Evolutionary conservation across 2,888 invertebrate species (phyloP).

Genomic region (Phaedon cochleariae): DNA sequence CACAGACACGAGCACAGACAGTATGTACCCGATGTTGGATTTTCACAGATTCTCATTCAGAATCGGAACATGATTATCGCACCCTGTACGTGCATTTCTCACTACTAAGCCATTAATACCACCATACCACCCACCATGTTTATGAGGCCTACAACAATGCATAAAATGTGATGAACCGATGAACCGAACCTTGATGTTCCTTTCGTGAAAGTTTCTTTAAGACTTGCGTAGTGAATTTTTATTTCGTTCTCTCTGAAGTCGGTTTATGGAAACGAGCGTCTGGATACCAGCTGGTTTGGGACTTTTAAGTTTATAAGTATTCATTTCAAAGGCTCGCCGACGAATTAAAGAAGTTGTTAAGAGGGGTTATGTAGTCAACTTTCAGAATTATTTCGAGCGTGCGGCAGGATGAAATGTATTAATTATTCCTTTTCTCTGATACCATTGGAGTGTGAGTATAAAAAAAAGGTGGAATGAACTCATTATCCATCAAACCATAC

Average conservation of each 20-base stretch:
- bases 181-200: background rate
- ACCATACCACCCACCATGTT: slow-evolving; percentile 29
- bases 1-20: no score
- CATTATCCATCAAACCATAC: no score
- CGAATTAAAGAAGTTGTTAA: slow-evolving; percentile 29
- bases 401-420: no score
- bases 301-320: slow-evolving; percentile 45
- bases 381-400: slow-evolving; percentile 9
- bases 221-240: background rate
- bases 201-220: background rate
- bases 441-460: no score
- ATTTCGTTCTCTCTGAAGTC: slow-evolving; percentile 18
- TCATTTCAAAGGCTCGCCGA: slow-evolving; percentile 47
- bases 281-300: slow-evolving; percentile 43
- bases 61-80: no score
- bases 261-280: slow-evolving; percentile 34
- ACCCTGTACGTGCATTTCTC: no score
- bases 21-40: no score
- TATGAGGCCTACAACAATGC: slow-evolving; percentile 5
- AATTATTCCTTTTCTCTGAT: no score
- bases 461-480: no score
- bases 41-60: no score
- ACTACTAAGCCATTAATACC: background rate
- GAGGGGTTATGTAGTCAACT: slow-evolving; percentile 3
- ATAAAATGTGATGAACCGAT: background rate